phyloP scores from a whole-genome alignment of 2,888 invertebrate species.

The Acanthoscelides obtectus region DNA sequence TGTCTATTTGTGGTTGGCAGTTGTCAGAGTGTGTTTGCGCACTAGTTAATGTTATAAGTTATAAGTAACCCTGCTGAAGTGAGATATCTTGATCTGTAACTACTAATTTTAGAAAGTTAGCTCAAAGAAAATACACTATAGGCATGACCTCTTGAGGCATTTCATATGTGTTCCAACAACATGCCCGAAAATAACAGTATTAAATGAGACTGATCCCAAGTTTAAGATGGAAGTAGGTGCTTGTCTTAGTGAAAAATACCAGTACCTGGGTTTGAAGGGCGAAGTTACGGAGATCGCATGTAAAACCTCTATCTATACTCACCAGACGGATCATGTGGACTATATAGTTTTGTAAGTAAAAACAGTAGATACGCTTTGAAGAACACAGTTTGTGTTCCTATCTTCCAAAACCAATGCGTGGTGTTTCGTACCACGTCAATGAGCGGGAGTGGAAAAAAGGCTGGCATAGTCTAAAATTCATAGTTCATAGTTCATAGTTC shows the following conservation, averaged over 20 bases:
- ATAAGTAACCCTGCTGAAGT: not conserved
- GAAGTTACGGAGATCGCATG: constrained; percentile 16
- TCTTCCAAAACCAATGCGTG: too few species aligned
- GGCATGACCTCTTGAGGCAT: constrained; percentile 24
- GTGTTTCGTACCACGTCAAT: too few species aligned
- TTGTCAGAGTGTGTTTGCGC: not conserved
- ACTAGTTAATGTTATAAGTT: not conserved
- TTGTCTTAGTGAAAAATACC: constrained; percentile 23
- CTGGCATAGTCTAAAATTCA: too few species aligned
- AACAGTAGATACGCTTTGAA: too few species aligned
- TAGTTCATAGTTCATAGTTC: too few species aligned
- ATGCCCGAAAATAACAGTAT: constrained; percentile 19
- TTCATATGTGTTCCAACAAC: constrained; percentile 25
- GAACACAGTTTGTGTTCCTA: too few species aligned
- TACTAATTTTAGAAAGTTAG: constrained; percentile 17
- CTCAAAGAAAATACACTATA: constrained; percentile 17
- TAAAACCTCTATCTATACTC: constrained; percentile 14
- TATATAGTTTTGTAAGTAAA: constrained; percentile 23
- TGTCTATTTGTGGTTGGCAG: too few species aligned
- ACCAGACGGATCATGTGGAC: constrained; percentile 23
- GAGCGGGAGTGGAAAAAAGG: too few species aligned
- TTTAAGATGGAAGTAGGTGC: constrained; percentile 14
- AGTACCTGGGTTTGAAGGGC: constrained; percentile 18
- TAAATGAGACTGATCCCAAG: constrained; percentile 14
- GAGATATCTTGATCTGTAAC: too few species aligned